Percentiles rank a stretch among this genome's conserved stretches.
Evolutionary conservation across 1,140 invertebrate species (phyloP).

Genomic region (Philopotamus ludificatus): DNA sequence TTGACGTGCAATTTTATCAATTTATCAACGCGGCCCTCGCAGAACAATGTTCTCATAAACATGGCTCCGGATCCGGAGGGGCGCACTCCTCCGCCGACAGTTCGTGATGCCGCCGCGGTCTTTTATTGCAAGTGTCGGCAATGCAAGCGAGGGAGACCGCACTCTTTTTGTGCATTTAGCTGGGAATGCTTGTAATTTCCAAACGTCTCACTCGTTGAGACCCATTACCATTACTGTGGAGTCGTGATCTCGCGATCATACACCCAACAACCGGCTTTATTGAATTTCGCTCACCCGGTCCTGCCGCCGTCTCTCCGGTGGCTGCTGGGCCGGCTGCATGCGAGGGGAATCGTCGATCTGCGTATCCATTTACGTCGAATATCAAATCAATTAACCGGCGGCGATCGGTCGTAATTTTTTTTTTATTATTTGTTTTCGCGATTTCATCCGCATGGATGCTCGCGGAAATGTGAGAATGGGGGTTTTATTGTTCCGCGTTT

Average conservation of each 20-base stretch:
- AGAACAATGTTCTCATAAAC: too few species aligned
- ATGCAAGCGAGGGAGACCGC: too few species aligned
- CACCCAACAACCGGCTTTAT: background rate
- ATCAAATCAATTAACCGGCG: background rate
- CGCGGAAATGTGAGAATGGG: too few species aligned
- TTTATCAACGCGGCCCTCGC: conserved; percentile 1
- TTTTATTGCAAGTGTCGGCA: too few species aligned
- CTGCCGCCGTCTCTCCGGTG: background rate
- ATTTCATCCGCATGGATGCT: too few species aligned
- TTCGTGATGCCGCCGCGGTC: background rate
- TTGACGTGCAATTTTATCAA: conserved; percentile 1
- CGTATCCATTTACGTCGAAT: background rate
- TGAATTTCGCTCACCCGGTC: background rate
- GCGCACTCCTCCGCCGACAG: background rate
- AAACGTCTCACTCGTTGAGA: conserved; percentile 11
- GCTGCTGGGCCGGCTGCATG: background rate
- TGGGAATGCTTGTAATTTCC: conserved; percentile 3
- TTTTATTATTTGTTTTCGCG: too few species aligned
- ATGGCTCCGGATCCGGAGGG: background rate
- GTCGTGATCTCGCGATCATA: conserved; percentile 3
- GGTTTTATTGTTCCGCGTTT: too few species aligned
- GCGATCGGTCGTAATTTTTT: too few species aligned
- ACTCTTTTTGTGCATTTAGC: background rate
- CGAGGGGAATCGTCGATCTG: background rate
- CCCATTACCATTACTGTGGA: conserved; percentile 2